Percentiles rank a stretch among this genome's conserved stretches.
These are phyloP conservation scores for Paramormyrops kingsleyae DNA, from an alignment of 2,113 vertebrate genomes.

Conservation along the genomic window DNA sequence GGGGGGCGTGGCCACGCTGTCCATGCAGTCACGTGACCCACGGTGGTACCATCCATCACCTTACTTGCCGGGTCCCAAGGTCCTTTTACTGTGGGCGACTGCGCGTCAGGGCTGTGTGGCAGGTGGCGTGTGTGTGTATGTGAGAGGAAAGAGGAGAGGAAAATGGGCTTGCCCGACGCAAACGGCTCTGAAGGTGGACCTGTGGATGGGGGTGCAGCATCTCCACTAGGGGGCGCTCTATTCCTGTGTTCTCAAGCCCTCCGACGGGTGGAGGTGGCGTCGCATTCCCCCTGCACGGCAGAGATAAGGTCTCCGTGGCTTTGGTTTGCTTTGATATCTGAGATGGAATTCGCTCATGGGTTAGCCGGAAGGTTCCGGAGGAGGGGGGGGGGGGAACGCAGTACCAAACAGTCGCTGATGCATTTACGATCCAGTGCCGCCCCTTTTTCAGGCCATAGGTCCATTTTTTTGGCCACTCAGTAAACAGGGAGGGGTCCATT, in stretches of 20 bases:
- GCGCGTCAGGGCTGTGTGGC: not conserved
- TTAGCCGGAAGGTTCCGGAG: constrained; percentile 40
- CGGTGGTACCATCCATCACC: constrained; percentile 31
- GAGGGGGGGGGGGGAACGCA: not conserved
- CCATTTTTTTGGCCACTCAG: constrained; percentile 30
- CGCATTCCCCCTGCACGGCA: constrained; percentile 87
- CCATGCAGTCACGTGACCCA: constrained; percentile 24
- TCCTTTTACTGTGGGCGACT: not conserved
- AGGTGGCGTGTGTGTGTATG: not conserved
- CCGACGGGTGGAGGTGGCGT: constrained; percentile 47
- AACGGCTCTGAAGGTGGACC: constrained; percentile 13
- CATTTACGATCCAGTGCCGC: constrained; percentile 60
- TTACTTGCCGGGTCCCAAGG: constrained; percentile 42
- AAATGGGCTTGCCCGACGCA: too few relatives aligned
- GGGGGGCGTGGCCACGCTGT: not conserved
- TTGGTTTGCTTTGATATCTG: constrained; percentile 70
- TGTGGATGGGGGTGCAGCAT: not conserved
- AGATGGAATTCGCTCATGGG: constrained; percentile 42
- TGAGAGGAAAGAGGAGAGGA: not conserved
- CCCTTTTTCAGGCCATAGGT: constrained; percentile 55
- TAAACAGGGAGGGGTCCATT: not conserved
- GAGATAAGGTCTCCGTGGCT: constrained; percentile 79
- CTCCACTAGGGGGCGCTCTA: not conserved
- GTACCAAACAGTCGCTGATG: constrained; percentile 42
- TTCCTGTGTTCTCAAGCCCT: constrained; percentile 11